Base-by-base conservation (phyloP, 2,888 invertebrate genomes). In the Cheiracanthium punctorium region DNA sequence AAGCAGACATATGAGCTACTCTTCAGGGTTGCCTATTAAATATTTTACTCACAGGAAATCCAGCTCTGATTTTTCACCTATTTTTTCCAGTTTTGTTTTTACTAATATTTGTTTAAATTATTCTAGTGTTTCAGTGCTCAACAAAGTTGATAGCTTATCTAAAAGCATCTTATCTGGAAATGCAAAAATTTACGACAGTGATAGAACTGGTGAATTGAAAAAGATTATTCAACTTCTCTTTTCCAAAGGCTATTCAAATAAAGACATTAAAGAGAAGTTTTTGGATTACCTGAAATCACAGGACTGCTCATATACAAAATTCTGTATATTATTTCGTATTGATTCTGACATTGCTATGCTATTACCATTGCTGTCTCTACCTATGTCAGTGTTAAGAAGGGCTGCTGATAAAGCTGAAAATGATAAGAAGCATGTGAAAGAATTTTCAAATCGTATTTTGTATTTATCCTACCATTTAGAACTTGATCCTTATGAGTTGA, bases 381-480 rank as follows among this genome's bases (percentile, higher is more conserved):
- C 75, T 20, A 5, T 71, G 0, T 14, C 20, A 20, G 67, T 64
- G 2, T 24, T 86, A 20, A 48, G 74, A 2, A 14, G 14, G 20
- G 76, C 65, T 52, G 75, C 72, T 5, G 64, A 80, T 5, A 70
- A 33, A 33, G 64, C 76, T 0, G 41, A 33, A n/a, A 33, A 69
- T 24, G 86, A 86, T 10, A 82, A 72, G 8, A 8, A 14, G 33
- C 28, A 67, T 8, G 67, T 67, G 0, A 37, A 24, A 30, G 58
- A 69, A 24, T 86, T 86, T 71, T 58, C 71, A n/a, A 48, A 75
- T 28, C 75, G 86, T 1, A 75, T 86, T 17, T 43, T 58, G 7
- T 86, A 80, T 74, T 65, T 86, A 2, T 65, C 29, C 17, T 72
- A 71, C 29, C 71, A 86, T n/a, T 28, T 86, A 8, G 75, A 75